Base-by-base conservation (phyloP, 2,113 vertebrate species). In the Aspiorhynchus laticeps region DNA sequence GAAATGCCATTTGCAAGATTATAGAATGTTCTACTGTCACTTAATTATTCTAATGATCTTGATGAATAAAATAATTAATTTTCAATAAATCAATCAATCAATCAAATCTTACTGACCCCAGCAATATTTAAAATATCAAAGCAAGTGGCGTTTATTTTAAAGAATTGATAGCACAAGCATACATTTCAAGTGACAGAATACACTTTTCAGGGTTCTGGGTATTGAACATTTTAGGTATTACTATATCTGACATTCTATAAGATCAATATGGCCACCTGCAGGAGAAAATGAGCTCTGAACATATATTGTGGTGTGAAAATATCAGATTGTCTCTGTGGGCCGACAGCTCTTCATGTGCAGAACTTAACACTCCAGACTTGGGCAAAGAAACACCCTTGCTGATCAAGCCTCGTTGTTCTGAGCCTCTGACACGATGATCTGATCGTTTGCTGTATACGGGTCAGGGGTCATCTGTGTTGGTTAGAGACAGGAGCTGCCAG, bases 401-500 rank as follows among this genome's bases (percentile, higher is more conserved):
- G 79, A 65, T 63, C 15, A 5, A 80, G 78, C 38, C 9, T n/a
- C 12, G 38, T 80, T 46, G 38, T 56, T n/a, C 28, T 77, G 36
- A 19, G 15, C 12, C 21, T 63, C 78, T 26, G 78, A n/a, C n/a
- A 63, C 63, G 56, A 43, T 41, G 38, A 80, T 4, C 14, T 80
- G 59, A 63, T 38, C 15, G 3, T 80, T 61, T 80, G 10, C 78
- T n/a, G 53, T 51, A 51, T n/a, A 36, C n/a, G 78, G 53, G 78
- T 80, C 78, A 80, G 19, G 53, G 43, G 85, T 75, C 69, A 26
- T 51, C 14, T 53, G 15, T 67, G 53, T 65, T 61, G 28, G 74
- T 88, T 76, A 46, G 61, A 88, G 83, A 53, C 31, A 48, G 65
- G 21, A 63, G 51, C 38, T 76, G 21, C 81, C 41, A 81, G 28